Evolutionary conservation across 1,140 invertebrate species (phyloP).

Genomic region (Drosophila neocordata): DNA sequence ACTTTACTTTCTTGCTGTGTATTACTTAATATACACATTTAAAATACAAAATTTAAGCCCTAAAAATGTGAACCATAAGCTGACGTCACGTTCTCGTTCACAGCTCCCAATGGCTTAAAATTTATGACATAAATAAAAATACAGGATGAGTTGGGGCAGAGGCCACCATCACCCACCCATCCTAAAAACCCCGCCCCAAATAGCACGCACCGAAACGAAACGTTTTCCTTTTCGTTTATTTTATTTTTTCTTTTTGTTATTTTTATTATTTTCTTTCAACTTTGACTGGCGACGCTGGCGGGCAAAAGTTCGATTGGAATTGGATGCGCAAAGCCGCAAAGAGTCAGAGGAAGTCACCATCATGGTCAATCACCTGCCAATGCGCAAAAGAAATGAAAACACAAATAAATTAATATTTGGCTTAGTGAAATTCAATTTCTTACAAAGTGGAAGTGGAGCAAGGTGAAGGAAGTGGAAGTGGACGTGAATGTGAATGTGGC

Average conservation of each 20-base stretch:
- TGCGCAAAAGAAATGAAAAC: conserved; percentile 71
- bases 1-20: conserved; percentile 45
- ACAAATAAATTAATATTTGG: conserved; percentile 81
- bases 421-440: conserved; percentile 80
- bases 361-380: conserved; percentile 61
- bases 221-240: conserved; percentile 16
- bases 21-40: conserved; percentile 51
- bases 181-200: conserved; percentile 13
- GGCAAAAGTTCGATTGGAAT: conserved; percentile 19
- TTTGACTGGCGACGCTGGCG: conserved; percentile 14
- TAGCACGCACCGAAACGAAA: conserved; percentile 31
- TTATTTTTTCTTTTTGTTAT: conserved; percentile 5
- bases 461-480: neutral
- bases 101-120: conserved; percentile 80
- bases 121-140: conserved; percentile 80
- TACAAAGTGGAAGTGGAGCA: conserved; percentile 43
- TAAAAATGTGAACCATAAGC: conserved; percentile 54
- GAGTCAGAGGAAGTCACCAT: neutral
- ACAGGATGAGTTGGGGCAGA: conserved; percentile 33
- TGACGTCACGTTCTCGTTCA: conserved; percentile 67
- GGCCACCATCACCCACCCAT: conserved; percentile 1
- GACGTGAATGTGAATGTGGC: neutral
- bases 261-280: conserved; percentile 6
- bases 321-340: conserved; percentile 11
- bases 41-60: conserved; percentile 62